Evolutionary conservation across 30 jellyfish, hydroid and myxozoan species (phyloP), one percentile per base, ranked within the genome.

Genomic region (Turritopsis dohrnii): DNA sequence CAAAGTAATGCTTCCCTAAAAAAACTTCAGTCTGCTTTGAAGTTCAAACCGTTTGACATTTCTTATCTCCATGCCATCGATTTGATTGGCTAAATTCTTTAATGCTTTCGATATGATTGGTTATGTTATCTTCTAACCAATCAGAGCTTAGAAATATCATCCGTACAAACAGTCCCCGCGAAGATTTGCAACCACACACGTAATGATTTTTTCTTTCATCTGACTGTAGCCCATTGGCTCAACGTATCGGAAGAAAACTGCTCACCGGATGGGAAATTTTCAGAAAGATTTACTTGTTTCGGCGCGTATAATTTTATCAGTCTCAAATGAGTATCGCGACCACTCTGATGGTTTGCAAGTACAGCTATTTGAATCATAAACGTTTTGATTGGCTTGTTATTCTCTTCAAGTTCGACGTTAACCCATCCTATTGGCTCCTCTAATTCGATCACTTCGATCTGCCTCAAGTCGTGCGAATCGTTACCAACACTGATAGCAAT

Each of bases 361-460:
- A 94, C 94, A 29, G 99, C 97, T 18, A 94, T 76, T 74, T 94
- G 99, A 54, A 94, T 89, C 99, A 94, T 94, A 71, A 94, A 94
- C 27, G 96, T 85, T 54, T 89, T 89, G 85, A 94, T 65, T 71
- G 82, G 84, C 22, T 80, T 83, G 52, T 84, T 90, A 54, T 85
- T 89, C 26, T 88, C 73, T 24, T 81, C 90, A 76, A 94, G 90
- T 75, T 94, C 97, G 71, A 87, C 82, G 69, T 89, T 94, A 24
- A 94, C 83, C 99, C 99, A 94, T 21, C 99, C 99, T 65, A 82
- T 21, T 0, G 99, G 99, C 77, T 94, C 99, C 54, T 89, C 99
- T 52, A 94, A 77, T 30, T 94, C 96, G 0, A 94, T 71, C 54
- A 94, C 69, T 66, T 94, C 99, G 16, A 88, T 77, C 71, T 94